phyloP scores from a whole-genome alignment of 1,140 invertebrate genomes.

The Melipona quadrifasciata region DNA sequence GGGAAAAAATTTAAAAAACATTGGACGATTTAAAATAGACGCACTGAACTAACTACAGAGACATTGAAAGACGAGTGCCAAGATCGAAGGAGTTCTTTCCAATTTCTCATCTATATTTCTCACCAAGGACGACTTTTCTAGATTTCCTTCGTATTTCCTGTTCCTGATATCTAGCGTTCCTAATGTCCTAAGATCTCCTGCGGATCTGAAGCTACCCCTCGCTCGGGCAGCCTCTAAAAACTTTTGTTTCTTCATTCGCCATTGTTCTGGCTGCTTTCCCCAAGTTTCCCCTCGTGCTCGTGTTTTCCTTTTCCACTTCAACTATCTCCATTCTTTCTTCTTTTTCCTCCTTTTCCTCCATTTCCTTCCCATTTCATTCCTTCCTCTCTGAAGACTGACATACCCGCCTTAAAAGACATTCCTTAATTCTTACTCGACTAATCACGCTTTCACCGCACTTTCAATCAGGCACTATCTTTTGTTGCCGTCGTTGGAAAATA shows the following conservation, averaged over 20 bases:
- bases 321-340: not conserved
- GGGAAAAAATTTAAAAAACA: too few species aligned
- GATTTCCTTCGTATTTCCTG: not conserved
- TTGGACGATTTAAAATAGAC: too few species aligned
- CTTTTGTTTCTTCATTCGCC: not conserved
- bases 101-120: not conserved
- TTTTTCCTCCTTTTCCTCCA: not conserved
- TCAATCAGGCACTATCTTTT: not conserved
- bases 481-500: not conserved
- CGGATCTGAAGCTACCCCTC: not conserved
- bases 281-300: not conserved
- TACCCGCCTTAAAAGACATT: not conserved
- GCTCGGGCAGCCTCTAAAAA: not conserved
- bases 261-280: not conserved
- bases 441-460: not conserved
- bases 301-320: not conserved
- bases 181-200: not conserved
- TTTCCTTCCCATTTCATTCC: not conserved
- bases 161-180: not conserved
- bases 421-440: not conserved
- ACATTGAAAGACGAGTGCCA: too few species aligned
- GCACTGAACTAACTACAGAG: too few species aligned
- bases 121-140: not conserved
- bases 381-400: not conserved
- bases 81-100: too few species aligned